Conservation (phyloP, 2,888 invertebrate genomes). For the Cremastobaeus sp. region DNA sequence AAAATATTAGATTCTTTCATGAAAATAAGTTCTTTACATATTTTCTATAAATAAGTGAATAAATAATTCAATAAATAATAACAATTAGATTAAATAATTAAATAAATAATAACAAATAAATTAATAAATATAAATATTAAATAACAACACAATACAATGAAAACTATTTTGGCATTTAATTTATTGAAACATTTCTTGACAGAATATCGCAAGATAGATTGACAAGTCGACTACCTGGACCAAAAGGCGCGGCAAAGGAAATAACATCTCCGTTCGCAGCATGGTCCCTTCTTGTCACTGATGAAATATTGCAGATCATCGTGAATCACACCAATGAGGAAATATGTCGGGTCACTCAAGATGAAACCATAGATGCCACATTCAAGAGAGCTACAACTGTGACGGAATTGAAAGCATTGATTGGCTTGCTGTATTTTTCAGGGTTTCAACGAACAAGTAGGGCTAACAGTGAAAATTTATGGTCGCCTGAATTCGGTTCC, state of each 20-base stretch:
- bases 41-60: too few relatives aligned
- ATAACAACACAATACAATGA: too few relatives aligned
- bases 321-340: background rate
- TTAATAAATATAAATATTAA: too few relatives aligned
- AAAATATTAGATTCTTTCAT: too few relatives aligned
- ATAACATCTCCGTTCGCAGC: background rate
- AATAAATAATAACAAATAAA: too few relatives aligned
- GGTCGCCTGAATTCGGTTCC: background rate
- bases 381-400: background rate
- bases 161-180: too few relatives aligned
- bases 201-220: too few relatives aligned
- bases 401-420: conserved; percentile 7
- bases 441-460: background rate
- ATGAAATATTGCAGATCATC: conserved; percentile 46
- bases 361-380: background rate
- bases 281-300: conserved; percentile 37
- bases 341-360: background rate
- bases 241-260: background rate
- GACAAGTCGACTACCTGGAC: too few relatives aligned
- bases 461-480: background rate
- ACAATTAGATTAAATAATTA: too few relatives aligned
- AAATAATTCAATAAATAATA: too few relatives aligned
- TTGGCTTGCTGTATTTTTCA: conserved; percentile 1
- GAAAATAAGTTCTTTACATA: too few relatives aligned
- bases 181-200: too few relatives aligned